Base-by-base conservation (phyloP, 2,888 invertebrate genomes). In the Eristalinus sepulchralis region DNA sequence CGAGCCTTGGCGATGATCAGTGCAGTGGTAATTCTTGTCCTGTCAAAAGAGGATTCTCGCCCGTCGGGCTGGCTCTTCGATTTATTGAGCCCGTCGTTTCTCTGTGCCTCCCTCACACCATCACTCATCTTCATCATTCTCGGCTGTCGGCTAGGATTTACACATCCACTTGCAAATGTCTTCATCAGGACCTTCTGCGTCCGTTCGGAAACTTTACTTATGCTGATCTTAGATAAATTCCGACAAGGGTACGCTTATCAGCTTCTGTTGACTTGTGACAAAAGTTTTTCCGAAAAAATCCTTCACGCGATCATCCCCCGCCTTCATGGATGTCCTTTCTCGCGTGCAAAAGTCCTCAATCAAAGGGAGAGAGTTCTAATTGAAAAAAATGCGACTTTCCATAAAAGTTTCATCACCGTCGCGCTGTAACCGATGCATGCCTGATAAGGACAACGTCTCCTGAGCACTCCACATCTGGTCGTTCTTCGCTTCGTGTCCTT, bases 381-480 rank as follows among this genome's bases (percentile, higher is more conserved):
- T 72, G 77, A 63, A 76, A 77, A 68, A 62, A 80, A 80, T 60
- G 36, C 53, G 53, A 85, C 31, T 85, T 76, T 68, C 33, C 67
- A 77, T 63, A 31, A 83, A 84, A 81, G 34, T 85, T 81, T 76
- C 66, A 17, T 63, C 80, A 63, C 67, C 71, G 20, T 55, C 47
- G n/a, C 39, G 67, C 24, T 53, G 10, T 36, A 53, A 66, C 59
- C 73, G 53, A 72, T n/a, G 55, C 53, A 66, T 60, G 63, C 62
- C 47, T 70, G 70, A 64, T 62, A 72, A 78, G 68, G 20, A 75
- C 70, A 63, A 80, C 22, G 63, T 55, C 22, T 68, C 24, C 60
- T 24, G 34, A 64, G 70, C 27, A 57, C 13, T 57, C 11, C 13
- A 39, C 27, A 27, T 34, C 10, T 34, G 9, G 53, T 31, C 33